phyloP scores from a whole-genome alignment of 2,113 vertebrate species.

The Pterophyllum scalare region DNA sequence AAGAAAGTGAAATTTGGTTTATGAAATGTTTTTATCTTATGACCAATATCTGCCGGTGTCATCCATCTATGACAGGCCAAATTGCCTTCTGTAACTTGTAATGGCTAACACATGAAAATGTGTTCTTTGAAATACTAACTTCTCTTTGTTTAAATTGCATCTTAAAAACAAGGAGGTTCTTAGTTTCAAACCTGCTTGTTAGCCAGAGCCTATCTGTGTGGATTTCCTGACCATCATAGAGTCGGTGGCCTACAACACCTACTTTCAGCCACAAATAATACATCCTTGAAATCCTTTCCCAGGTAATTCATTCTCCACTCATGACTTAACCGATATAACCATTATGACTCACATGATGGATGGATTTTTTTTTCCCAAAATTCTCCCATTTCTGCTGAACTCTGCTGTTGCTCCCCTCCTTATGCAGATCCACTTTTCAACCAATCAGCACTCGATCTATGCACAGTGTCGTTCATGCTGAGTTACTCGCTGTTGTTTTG shows the following conservation, averaged over 20 bases:
- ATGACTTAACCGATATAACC: not conserved
- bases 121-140: not conserved
- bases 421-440: too few species aligned
- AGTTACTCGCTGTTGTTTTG: not conserved
- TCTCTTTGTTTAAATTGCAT: not conserved
- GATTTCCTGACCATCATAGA: not conserved
- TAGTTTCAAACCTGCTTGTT: not conserved
- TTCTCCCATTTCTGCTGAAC: not conserved
- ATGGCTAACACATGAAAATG: not conserved
- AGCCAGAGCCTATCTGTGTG: not conserved
- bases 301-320: not conserved
- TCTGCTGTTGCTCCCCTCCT: too few species aligned
- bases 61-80: not conserved
- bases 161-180: not conserved
- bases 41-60: not conserved
- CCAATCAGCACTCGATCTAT: too few species aligned
- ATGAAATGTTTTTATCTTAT: slow-evolving; percentile 12
- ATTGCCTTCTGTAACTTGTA: not conserved
- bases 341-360: not conserved
- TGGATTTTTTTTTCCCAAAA: not conserved
- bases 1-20: slow-evolving; percentile 9
- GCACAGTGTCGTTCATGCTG: not conserved
- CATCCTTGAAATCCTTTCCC: not conserved
- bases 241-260: not conserved
- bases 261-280: not conserved